phyloP scores from a whole-genome alignment of 2,113 vertebrate species.

The Catharus bicknelli region DNA sequence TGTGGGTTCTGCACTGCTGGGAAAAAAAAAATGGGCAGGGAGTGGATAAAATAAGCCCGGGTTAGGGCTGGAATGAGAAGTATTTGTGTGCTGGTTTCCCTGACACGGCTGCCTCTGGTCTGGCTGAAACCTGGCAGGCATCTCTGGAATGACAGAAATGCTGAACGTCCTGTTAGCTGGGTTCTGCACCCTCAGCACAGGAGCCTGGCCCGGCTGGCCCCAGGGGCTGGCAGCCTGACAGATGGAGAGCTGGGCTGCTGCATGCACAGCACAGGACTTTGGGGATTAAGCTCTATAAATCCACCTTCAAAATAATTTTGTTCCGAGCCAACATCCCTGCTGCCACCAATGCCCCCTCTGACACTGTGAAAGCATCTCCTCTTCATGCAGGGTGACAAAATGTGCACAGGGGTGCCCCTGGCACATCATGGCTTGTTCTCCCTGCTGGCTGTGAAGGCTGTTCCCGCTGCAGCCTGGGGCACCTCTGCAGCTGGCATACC shows the following conservation, averaged over 20 bases:
- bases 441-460: neutral
- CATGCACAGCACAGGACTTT: neutral
- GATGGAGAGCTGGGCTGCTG: neutral
- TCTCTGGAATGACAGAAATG: constrained; percentile 58
- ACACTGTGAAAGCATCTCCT: neutral
- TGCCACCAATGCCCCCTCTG: rapidly evolving
- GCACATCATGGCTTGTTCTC: neutral
- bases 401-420: rapidly evolving
- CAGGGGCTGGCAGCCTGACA: neutral
- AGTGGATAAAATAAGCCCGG: neutral
- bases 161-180: neutral
- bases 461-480: neutral
- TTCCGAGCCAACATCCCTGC: neutral
- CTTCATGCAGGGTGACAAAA: rapidly evolving
- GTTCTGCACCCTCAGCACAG: constrained; percentile 28
- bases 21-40: neutral
- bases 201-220: neutral
- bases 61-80: constrained; percentile 13
- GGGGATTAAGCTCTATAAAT: neutral
- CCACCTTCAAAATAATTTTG: neutral
- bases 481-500: neutral
- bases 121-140: constrained; percentile 41
- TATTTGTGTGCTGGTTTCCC: constrained; percentile 10
- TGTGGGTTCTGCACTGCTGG: rapidly evolving
- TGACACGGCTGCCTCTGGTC: constrained; percentile 20